phyloP scores from a whole-genome alignment of 2,113 vertebrate genomes.

The Marmota monax region DNA sequence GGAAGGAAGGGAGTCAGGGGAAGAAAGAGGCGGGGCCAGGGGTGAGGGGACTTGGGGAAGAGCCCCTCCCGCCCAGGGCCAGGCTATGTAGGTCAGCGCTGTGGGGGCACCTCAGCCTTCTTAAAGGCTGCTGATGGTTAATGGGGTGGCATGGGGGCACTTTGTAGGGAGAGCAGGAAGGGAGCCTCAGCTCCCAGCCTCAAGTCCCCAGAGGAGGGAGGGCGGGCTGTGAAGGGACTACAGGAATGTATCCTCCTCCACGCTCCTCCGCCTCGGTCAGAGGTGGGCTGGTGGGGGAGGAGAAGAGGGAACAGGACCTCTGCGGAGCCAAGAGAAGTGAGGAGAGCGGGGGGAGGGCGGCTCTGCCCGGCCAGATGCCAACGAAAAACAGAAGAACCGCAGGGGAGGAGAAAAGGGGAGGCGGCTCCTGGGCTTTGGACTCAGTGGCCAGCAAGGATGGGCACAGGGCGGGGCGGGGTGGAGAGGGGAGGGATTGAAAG shows the following conservation, averaged over 20 bases:
- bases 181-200: not conserved
- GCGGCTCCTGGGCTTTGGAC: conserved; percentile 75
- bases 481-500: conserved; percentile 64
- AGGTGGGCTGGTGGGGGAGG: conserved; percentile 51
- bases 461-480: conserved; percentile 78
- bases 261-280: not conserved
- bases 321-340: conserved; percentile 56
- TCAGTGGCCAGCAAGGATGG: conserved; percentile 78
- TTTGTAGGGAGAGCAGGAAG: conserved; percentile 26
- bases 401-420: conserved; percentile 83
- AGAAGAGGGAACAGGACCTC: conserved; percentile 54
- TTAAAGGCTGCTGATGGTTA: conserved; percentile 27
- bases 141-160: conserved; percentile 44
- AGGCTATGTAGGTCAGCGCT: conserved; percentile 82
- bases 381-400: conserved; percentile 79
- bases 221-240: conserved; percentile 49
- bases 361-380: conserved; percentile 83
- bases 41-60: conserved; percentile 65
- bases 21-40: conserved; percentile 59
- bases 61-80: conserved; percentile 72
- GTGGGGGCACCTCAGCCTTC: conserved; percentile 71
- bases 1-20: not conserved
- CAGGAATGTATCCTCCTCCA: conserved; percentile 70
- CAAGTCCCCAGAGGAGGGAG: conserved; percentile 39
- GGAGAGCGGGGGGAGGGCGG: conserved; percentile 57